Conservation (phyloP, 2,113 vertebrate genomes). For the Mustelus asterias region DNA sequence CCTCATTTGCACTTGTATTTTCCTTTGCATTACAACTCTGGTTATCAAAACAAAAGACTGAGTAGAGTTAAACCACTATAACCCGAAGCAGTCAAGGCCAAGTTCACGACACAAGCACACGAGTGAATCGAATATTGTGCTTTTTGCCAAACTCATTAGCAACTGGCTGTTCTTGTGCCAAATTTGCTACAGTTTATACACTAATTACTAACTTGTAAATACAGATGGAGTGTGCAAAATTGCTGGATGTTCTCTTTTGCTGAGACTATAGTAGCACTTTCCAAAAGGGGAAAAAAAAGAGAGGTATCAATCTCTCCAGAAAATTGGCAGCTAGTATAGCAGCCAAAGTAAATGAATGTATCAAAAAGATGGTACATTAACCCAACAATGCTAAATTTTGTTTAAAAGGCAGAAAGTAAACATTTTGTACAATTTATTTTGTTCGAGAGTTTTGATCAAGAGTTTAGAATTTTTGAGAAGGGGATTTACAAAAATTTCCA, state of each 20-base stretch:
- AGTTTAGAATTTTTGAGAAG: not conserved
- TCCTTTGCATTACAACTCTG: not conserved
- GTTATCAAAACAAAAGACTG: slow-evolving; percentile 12
- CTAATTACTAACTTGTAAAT: not conserved
- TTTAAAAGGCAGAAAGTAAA: not conserved
- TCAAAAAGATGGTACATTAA: not conserved
- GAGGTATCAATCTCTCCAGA: not conserved
- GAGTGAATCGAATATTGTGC: not conserved
- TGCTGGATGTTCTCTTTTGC: not conserved
- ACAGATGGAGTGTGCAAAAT: not conserved
- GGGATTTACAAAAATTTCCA: not conserved
- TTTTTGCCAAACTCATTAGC: not conserved
- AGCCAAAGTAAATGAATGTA: not conserved
- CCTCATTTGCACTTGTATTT: not conserved
- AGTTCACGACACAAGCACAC: not conserved
- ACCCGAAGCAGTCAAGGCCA: not conserved
- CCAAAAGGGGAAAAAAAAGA: not conserved
- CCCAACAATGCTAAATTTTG: not conserved
- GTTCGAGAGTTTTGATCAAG: not conserved
- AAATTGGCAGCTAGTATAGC: not conserved
- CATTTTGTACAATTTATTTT: not conserved
- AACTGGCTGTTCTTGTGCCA: not conserved
- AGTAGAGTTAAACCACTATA: not conserved
- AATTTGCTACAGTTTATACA: not conserved
- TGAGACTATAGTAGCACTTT: not conserved